Base-by-base conservation (phyloP, 2,113 vertebrate species). In the Rissa tridactyla region DNA sequence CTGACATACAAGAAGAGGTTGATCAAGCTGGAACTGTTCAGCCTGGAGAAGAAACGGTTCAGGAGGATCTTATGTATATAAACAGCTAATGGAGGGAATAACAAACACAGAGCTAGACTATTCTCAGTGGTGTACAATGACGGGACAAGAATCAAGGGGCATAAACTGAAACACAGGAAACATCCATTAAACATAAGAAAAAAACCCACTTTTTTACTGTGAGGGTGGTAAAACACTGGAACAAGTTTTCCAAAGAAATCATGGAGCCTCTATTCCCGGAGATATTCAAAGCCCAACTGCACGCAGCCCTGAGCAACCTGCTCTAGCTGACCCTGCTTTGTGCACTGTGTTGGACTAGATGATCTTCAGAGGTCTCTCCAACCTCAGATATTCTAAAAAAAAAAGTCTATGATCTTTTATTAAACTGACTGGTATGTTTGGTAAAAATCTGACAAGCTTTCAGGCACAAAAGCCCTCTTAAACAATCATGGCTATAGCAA, bases 121-220 rank as follows among this genome's bases (percentile, higher is more conserved):
- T 91, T 84, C 58, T 57, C 27, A 26, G 13, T 32, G 25, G 5
- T 68, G 26, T 20, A 27, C 47, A 54, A 18, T 81, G 11, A 46
- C 30, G 70, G 23, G 15, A 68, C 42, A 82, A 60, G 30, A 66
- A 61, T 54, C 8, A n/a, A 6, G 20, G 5, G 6, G 4, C 27
- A n/a, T 10, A 81, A 61, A 65, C 18, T 51, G 17, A 87, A 80
- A 81, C 5, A 34, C 3, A 40, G 13, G 38, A 70, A 54, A 69
- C 0, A 77, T 29, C 16, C 25, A n/a, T 14, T 9, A 82, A 85
- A 60, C 3, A 23, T 21, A 49, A 61, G 25, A 42, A 88, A 44
- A 54, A 12, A 2, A 0, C 2, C 8, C 13, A 5, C 7, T 3
- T 72, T 83, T 88, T 78, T 44, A 52, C 34, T 65, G 2, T 58